Base-by-base conservation (phyloP, 2,888 invertebrate genomes). In the Trissonchulus latispiculum region DNA sequence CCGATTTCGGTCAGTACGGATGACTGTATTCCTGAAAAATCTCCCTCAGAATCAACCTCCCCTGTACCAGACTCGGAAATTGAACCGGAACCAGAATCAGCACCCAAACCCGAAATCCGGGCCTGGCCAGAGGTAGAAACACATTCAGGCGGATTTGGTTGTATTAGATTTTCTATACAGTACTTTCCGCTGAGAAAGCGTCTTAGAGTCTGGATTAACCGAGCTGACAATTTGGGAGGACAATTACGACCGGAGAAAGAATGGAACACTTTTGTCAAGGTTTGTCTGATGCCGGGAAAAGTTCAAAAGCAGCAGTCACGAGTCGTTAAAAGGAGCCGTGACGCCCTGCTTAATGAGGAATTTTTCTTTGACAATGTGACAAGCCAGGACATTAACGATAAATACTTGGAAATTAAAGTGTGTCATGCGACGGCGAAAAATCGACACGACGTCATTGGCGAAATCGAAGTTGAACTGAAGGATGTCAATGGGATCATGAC, bases 261-360 rank as follows among this genome's bases (percentile, higher is more conserved):
- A 71, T 78, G 84, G 36, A 84, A 83, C 73, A 79, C 83, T 31
- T 83, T 81, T 76, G 83, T 80, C 72, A 84, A 83, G 76, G 78
- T 85, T 31, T 83, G 80, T 75, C 80, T 85, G 23, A 81, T 83
- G 77, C 84, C 84, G 18, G 82, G 84, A 33, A 85, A 85, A 76
- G 72, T 81, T 35, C 84, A 84, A 75, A 84, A 84, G 75, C 83
- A 84, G 73, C 76, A 75, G 3, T 79, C 80, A 2, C 76, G 78
- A 48, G 77, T 80, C 2, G 75, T 80, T 0, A 80, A 80, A 36
- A 78, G 79, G 70, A 80, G 80, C 1, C 75, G 77, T 33, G 76
- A 80, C 72, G 82, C 82, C 0, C 72, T 79, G 2, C 80, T 80
- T 67, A 78, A 83, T 67, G 79, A 85, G 79, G 83, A 84, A 74